Evolutionary conservation across 2,888 invertebrate genomes (phyloP).

Genomic region (Amiota mariae): DNA sequence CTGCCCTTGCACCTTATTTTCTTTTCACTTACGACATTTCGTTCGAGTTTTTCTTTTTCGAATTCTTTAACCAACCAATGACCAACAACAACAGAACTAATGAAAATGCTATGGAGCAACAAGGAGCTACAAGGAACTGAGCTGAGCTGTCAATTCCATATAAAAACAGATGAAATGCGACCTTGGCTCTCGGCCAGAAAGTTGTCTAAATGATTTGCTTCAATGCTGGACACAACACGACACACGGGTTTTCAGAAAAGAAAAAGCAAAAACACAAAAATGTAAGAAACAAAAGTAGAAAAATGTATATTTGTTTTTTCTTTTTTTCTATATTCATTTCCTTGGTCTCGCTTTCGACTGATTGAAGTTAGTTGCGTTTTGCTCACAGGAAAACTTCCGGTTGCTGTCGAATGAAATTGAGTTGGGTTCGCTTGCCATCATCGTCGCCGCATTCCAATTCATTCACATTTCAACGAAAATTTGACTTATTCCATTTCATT

Average conservation of each 20-base stretch:
- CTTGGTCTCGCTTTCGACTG: not conserved
- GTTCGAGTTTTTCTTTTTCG: no score
- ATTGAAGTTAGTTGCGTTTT: constrained; percentile 17
- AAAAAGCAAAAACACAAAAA: not conserved
- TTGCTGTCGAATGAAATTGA: constrained; percentile 16
- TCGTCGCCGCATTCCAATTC: not conserved
- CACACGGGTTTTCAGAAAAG: not conserved
- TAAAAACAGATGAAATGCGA: constrained; percentile 36
- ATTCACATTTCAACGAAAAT: not conserved
- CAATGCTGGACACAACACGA: no score
- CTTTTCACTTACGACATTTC: no score
- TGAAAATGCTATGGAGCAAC: no score
- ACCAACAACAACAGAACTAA: no score
- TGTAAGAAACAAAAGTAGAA: no score
- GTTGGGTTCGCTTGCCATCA: constrained; percentile 1
- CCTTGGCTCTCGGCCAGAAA: constrained; percentile 60
- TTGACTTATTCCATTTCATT: constrained; percentile 36
- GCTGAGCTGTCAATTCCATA: constrained; percentile 53
- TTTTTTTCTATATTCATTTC: constrained; percentile 43
- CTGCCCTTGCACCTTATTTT: no score
- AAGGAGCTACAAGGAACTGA: no score
- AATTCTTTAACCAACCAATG: no score
- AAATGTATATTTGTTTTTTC: constrained; percentile 28
- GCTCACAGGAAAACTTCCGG: constrained; percentile 28
- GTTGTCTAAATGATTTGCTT: constrained; percentile 51